These are phyloP conservation scores for Ridgeia piscesae DNA, from an alignment of 1,140 invertebrate species.

Conservation along the genomic window DNA sequence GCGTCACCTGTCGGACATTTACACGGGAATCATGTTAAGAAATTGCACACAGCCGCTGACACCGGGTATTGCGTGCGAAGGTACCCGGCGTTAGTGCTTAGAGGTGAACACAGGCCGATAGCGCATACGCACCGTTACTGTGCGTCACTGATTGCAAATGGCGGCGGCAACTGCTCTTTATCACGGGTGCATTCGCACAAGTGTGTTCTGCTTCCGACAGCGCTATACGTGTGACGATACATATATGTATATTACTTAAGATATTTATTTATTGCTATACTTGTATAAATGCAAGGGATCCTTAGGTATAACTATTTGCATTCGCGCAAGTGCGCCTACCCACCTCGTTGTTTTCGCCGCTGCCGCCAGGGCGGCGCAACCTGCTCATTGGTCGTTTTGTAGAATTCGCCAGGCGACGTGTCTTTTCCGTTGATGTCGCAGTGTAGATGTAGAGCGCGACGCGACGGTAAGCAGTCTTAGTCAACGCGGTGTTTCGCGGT, in stretches of 20 bases:
- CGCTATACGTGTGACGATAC: neutral
- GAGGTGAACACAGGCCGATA: neutral
- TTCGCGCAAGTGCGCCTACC: neutral
- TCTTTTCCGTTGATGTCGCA: neutral
- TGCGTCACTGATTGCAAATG: neutral
- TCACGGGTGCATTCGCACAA: neutral
- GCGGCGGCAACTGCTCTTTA: neutral
- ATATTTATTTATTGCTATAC: conserved; percentile 7
- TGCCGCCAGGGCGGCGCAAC: neutral
- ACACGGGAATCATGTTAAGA: neutral
- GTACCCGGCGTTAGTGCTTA: neutral
- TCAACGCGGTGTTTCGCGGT: neutral
- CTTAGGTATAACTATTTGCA: neutral
- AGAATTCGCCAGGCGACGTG: neutral
- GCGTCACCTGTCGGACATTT: neutral
- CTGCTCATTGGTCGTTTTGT: neutral
- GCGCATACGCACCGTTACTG: neutral
- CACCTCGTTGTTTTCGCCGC: neutral
- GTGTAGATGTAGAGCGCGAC: neutral
- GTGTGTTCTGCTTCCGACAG: neutral
- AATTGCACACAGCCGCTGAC: neutral
- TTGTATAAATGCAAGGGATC: neutral
- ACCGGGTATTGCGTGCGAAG: neutral
- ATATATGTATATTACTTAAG: neutral
- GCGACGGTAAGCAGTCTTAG: neutral